Evolutionary conservation across 2,797 vertebrate genomes (phyloP).

Genomic region (Acanthopagrus latus): DNA sequence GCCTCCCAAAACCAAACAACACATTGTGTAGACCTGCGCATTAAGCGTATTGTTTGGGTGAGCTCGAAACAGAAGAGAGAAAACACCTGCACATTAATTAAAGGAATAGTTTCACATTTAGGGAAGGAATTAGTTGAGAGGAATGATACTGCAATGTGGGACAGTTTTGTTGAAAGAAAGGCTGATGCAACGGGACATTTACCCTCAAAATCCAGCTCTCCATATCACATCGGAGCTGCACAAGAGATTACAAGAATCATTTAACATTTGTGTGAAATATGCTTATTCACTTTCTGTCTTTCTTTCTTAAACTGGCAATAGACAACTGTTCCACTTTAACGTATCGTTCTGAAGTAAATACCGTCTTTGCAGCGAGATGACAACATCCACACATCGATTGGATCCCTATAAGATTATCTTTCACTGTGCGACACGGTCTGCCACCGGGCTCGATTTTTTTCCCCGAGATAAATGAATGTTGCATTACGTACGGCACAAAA

Average conservation of each 20-base stretch:
- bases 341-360: too few species aligned
- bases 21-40: not conserved
- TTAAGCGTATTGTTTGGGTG: not conserved
- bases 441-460: too few species aligned
- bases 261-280: not conserved
- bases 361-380: too few species aligned
- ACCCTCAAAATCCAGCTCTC: slow-evolving; percentile 6
- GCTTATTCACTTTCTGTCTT: not conserved
- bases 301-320: too few species aligned
- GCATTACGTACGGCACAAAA: too few species aligned
- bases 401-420: too few species aligned
- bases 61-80: not conserved
- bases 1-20: not conserved
- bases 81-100: slow-evolving; percentile 7
- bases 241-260: slow-evolving; percentile 9
- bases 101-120: slow-evolving; percentile 18
- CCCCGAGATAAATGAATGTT: too few species aligned
- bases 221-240: slow-evolving; percentile 11
- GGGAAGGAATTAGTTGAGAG: not conserved
- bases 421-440: too few species aligned
- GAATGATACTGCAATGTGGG: not conserved
- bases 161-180: not conserved
- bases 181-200: not conserved
- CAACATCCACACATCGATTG: too few species aligned
- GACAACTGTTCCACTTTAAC: too few species aligned